Conservation (phyloP, 2,113 vertebrate species). For the Sceloporus tristichus region DNA sequence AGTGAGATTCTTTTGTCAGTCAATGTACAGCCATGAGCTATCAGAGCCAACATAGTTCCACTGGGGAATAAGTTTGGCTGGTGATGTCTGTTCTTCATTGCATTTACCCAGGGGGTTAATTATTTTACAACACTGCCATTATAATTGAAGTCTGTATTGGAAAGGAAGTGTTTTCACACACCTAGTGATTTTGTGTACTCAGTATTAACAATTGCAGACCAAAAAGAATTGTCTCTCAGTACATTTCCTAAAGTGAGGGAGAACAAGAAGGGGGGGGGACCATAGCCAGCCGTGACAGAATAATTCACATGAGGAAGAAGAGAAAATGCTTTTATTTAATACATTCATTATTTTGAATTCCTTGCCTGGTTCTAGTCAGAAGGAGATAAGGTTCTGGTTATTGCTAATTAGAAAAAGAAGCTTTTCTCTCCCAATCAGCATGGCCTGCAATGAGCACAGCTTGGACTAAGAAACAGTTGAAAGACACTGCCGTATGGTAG, state of each 20-base stretch:
- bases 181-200: slow-evolving; percentile 6
- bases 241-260: neutral
- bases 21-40: slow-evolving; percentile 17
- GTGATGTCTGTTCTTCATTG: slow-evolving; percentile 5
- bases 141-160: slow-evolving; percentile 2
- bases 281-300: neutral
- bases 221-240: neutral
- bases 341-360: neutral
- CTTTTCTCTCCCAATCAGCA: slow-evolving; percentile 9
- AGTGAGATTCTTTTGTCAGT: neutral
- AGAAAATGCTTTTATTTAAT: neutral
- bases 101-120: slow-evolving; percentile 31
- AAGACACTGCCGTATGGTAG: neutral
- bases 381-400: neutral
- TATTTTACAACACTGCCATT: slow-evolving; percentile 29
- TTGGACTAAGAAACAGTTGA: slow-evolving; percentile 1
- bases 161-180: neutral
- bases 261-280: too few species aligned
- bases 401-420: neutral
- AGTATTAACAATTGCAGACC: slow-evolving; percentile 1
- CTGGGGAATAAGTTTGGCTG: neutral
- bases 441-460: neutral
- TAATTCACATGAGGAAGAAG: neutral
- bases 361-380: neutral
- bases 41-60: neutral